A percentile compares a stretch with the other conserved stretches of the same genome.
phyloP scores from a whole-genome alignment of 2,797 vertebrate species.

The Amblyopsis hoosieri region DNA sequence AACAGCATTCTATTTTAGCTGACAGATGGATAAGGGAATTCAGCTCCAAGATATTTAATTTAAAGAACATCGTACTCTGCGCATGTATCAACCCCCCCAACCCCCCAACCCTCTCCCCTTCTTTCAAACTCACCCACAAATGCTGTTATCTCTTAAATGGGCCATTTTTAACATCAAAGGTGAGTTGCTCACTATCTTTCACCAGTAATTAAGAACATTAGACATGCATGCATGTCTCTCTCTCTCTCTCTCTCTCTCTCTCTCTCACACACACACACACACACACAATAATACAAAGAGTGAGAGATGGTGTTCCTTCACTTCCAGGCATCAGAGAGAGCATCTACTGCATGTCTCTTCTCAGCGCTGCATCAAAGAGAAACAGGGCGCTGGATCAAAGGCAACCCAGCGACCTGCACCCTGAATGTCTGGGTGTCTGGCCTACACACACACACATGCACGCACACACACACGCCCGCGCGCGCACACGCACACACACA shows the following conservation, averaged over 20 bases:
- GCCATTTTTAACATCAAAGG: conserved; percentile 60
- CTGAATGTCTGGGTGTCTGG: conserved; percentile 29
- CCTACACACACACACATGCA: too few species aligned
- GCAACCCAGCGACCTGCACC: conserved; percentile 38
- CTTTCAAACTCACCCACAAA: too few species aligned
- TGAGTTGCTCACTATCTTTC: conserved; percentile 40
- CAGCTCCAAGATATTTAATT: too few species aligned
- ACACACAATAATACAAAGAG: background rate
- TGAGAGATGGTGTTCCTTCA: background rate
- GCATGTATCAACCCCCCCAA: too few species aligned
- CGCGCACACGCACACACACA: too few species aligned
- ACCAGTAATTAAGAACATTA: conserved; percentile 57
- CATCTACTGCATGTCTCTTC: conserved; percentile 24
- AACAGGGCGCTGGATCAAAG: conserved; percentile 64
- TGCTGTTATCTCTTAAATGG: conserved; percentile 32
- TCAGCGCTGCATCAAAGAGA: conserved; percentile 57
- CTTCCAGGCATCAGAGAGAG: conserved; percentile 26
- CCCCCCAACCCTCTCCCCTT: conserved; percentile 9
- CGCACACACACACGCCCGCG: too few species aligned
- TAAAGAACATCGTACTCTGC: too few species aligned
- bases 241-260: background rate
- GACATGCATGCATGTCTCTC: conserved; percentile 2
- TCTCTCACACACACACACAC: conserved; percentile 6
- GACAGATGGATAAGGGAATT: too few species aligned
- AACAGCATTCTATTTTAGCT: too few species aligned